Evolutionary conservation across 2,888 invertebrate species (phyloP).

Genomic region (Keiferia lycopersicella): DNA sequence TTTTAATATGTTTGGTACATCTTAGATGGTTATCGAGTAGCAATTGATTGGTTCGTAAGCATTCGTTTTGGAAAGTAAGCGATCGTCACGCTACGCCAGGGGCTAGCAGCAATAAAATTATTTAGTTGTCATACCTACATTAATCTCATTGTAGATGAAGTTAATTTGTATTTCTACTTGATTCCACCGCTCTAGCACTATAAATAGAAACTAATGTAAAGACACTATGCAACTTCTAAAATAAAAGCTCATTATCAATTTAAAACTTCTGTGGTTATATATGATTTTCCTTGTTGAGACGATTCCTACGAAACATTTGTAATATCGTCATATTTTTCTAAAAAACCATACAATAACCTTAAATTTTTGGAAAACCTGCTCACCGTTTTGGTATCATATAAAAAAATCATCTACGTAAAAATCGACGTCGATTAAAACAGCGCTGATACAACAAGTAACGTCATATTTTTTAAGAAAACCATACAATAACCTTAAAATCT

Average conservation of each 20-base stretch:
- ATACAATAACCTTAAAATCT: constrained; percentile 4
- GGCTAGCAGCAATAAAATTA: constrained; percentile 33
- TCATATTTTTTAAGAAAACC: constrained; percentile 3
- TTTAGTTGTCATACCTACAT: constrained; percentile 30
- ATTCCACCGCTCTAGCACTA: too few species aligned
- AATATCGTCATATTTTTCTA: background rate
- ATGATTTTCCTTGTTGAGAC: background rate
- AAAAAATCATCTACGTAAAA: too few species aligned
- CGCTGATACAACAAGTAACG: too few species aligned
- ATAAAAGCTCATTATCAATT: too few species aligned
- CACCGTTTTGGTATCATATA: too few species aligned
- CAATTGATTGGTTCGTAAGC: constrained; percentile 29
- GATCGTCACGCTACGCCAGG: constrained; percentile 32
- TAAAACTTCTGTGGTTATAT: too few species aligned
- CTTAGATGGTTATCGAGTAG: constrained; percentile 21
- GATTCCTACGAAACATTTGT: background rate
- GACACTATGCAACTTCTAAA: too few species aligned
- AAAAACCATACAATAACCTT: constrained; percentile 5
- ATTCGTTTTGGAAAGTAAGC: constrained; percentile 35
- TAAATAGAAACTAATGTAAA: too few species aligned
- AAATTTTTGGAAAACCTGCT: too few species aligned
- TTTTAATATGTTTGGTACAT: background rate
- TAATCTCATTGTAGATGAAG: background rate
- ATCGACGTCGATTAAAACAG: too few species aligned
- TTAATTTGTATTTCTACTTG: background rate